Percentiles rank a stretch among this genome's conserved stretches.
Conservation (phyloP, 2,888 invertebrate genomes). For the Cosmia pyralina region DNA sequence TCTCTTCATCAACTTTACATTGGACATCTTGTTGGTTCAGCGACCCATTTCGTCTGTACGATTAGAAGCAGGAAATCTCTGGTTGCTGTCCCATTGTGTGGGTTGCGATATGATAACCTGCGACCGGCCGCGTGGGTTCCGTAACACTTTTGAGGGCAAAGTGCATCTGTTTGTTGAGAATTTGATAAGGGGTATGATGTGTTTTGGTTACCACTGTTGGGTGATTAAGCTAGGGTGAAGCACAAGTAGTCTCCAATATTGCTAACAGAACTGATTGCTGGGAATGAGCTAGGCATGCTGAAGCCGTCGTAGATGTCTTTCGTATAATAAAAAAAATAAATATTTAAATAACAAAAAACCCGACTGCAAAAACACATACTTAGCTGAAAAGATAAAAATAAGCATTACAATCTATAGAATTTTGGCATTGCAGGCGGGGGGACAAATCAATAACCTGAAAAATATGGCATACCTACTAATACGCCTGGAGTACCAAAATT, state of each 20-base stretch:
- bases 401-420: no score
- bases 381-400: no score
- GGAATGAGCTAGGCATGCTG: neutral
- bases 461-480: no score
- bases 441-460: no score
- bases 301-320: no score
- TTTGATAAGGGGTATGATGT: conserved; percentile 25
- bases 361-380: no score
- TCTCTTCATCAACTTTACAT: neutral
- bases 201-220: neutral
- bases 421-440: no score
- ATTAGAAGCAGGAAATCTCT: conserved; percentile 65
- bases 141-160: conserved; percentile 39
- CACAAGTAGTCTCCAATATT: no score
- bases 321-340: no score
- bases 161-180: conserved; percentile 24
- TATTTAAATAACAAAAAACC: no score
- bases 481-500: no score
- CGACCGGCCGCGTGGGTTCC: conserved; percentile 38
- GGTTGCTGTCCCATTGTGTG: conserved; percentile 53
- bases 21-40: conserved; percentile 27
- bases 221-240: no score
- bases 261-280: neutral
- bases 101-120: conserved; percentile 61
- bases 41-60: conserved; percentile 46